These are phyloP conservation scores for Otis tarda DNA, from an alignment of 2,113 vertebrate species.

Conservation along the genomic window DNA sequence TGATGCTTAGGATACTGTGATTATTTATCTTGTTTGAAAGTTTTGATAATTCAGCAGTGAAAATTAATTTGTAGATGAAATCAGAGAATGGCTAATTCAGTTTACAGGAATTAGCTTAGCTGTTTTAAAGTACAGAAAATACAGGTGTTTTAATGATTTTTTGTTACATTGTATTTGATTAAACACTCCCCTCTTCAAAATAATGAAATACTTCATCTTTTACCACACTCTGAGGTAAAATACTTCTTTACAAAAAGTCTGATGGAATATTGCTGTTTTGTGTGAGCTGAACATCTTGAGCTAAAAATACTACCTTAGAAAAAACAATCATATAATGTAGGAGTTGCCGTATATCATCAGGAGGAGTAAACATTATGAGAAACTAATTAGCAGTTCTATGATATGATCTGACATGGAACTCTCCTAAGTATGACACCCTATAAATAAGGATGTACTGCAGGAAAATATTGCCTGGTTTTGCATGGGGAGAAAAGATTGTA, in stretches of 20 bases:
- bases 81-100: not conserved
- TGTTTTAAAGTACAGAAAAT: not conserved
- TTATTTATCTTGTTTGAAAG: conserved; percentile 41
- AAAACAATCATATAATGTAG: not conserved
- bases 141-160: not conserved
- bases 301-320: not conserved
- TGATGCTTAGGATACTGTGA: not conserved
- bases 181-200: not conserved
- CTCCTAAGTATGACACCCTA: not conserved
- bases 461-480: not conserved
- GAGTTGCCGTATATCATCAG: not conserved
- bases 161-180: not conserved
- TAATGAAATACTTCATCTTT: not conserved
- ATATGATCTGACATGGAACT: not conserved
- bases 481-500: not conserved
- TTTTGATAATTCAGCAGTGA: conserved; percentile 43
- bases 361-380: conserved; percentile 19
- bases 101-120: not conserved
- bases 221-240: not conserved
- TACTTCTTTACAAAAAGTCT: not conserved
- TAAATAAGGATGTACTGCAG: not conserved
- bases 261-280: not conserved
- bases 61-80: conserved; percentile 41
- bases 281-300: not conserved
- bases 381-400: not conserved